Evolutionary conservation across 1,140 invertebrate species (phyloP), one percentile per base, ranked within the genome.

Genomic region (Temnothorax longispinosus): DNA sequence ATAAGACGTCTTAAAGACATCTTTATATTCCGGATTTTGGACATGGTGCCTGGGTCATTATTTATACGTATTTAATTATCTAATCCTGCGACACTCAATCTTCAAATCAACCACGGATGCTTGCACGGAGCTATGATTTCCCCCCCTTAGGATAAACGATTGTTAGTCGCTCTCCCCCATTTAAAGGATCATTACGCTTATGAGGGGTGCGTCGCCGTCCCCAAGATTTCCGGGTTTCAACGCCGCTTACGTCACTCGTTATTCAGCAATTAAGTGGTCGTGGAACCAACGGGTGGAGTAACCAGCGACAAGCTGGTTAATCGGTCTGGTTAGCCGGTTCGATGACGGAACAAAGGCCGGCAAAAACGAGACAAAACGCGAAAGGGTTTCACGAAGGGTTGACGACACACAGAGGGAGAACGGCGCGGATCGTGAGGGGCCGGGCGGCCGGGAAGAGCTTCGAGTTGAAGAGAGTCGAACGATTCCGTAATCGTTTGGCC

Each of bases 401-500:
- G 21, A 52, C 41, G 47, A 27, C 44, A 27, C 44, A 38, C 27
- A 10, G 27, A 32, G 18, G 27, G 18, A 62, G 65, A 35, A 27
- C 3, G 38, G 38, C 50, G 60, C 77, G 32, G 21, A 6, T 5
- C 18, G 47, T 38, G 47, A 60, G 65, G 58, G 44, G 11, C 38
- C 13, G 21, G 27, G 27, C 21, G 15, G 54, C 65, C 54, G 78
- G 27, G 27, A 27, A 27, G 27, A 27, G 27, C 27, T 27, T 27
- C 38, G 86, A 62, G 87, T 71, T 85, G 87, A 89, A 91, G 76
- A 65, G 90, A 93, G 88, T 86, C 85, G 81, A 75, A 87, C 87
- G 87, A 88, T 93, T 93, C 91, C 93, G 93, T 92, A 93, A 94
- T 93, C 93, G 92, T 89, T 94, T 94, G 93, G 93, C 91, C 75